phyloP scores from a whole-genome alignment of 2,113 vertebrate genomes.

The Nothoprocta pentlandii region DNA sequence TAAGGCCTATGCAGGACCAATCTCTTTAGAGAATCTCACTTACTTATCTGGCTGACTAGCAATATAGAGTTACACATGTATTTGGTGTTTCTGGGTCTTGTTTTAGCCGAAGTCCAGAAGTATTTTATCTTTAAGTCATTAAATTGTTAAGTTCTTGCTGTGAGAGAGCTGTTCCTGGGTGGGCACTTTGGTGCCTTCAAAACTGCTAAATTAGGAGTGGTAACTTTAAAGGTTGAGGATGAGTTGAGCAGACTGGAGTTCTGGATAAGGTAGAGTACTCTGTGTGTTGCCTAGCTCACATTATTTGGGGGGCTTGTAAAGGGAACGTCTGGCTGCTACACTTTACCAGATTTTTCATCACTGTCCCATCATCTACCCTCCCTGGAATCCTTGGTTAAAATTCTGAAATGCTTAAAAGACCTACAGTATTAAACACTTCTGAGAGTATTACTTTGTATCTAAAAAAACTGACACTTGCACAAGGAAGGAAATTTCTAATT shows the following conservation, averaged over 20 bases:
- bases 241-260: not conserved
- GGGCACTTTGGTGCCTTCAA: not conserved
- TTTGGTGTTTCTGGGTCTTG: slow-evolving; percentile 7
- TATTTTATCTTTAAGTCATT: not conserved
- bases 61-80: not conserved
- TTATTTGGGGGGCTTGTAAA: not conserved
- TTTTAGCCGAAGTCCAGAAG: not conserved
- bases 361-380: not conserved
- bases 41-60: not conserved
- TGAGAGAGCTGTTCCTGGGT: not conserved
- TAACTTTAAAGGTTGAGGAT: not conserved
- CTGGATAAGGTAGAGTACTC: not conserved
- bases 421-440: not conserved
- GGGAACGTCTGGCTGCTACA: not conserved
- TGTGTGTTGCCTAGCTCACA: not conserved
- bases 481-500: not conserved
- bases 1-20: not conserved
- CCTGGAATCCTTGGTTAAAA: not conserved
- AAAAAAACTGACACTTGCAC: not conserved
- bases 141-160: not conserved
- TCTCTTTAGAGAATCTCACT: not conserved
- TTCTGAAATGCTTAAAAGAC: not conserved
- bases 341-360: not conserved
- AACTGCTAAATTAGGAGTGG: not conserved
- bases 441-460: not conserved